Base-by-base conservation (phyloP, 37 sponge, comb jelly and placozoan genomes). In the Ephydatia muelleri region DNA sequence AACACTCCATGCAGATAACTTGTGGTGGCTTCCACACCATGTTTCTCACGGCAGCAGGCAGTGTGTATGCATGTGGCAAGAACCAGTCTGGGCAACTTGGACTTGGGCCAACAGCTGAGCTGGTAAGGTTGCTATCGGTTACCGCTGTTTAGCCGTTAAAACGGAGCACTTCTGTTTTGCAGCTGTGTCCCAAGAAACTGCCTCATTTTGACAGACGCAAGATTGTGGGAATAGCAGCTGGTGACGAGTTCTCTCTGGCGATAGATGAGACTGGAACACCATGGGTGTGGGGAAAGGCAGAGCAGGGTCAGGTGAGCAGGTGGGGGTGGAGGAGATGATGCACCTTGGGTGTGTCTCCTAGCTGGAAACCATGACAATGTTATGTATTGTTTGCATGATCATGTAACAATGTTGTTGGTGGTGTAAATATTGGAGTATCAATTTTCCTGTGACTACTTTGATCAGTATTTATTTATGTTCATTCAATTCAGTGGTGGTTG, bases 21-120 rank as follows among this genome's bases (percentile, higher is more conserved):
- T 95, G 92, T 84, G 95, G 95, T 32, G 80, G 83, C 75, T 81
- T 70, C 84, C 95, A 95, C 79, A 83, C 87, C n/a, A 38, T 91
- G 36, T 65, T 95, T 75, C 69, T 95, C 69, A 89, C 92, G 9
- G 78, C 70, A 29, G 65, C 84, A 36, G 92, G 95, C 36, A 37
- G 48, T 14, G 90, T 91, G 26, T 91, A 87, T 65, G 70, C 90
- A 4, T 95, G 92, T 92, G 95, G 95, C 26, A 88, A 87, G 49
- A 95, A 95, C 73, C 78, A 48, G 27, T 71, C 70, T 32, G 95
- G 95, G 23, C 92, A 95, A 70, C 73, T 87, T 1, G 84, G 92
- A 29, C 85, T 74, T 49, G 69, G 68, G 0, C 82, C 84, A 3
- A 57, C 57, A 30, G 64, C 80, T 0, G 89, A 88, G 43, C 32